Conservation (phyloP, 2,113 vertebrate genomes). For the Notarius lentiginosus region DNA sequence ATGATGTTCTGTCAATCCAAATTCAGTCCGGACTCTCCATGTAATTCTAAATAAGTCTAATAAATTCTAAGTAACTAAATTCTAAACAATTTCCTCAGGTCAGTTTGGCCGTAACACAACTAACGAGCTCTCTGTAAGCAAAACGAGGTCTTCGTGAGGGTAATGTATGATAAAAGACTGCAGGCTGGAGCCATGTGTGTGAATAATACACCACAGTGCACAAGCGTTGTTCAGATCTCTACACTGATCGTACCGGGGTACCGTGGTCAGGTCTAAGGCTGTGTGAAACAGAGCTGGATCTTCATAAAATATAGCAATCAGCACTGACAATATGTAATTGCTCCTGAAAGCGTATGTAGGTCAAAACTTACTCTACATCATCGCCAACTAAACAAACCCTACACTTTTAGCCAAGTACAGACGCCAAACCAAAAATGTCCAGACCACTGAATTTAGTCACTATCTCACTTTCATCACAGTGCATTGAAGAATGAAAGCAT, state of each 20-base stretch:
- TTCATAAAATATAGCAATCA: conserved; percentile 3
- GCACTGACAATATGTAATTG: background rate
- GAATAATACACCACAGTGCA: background rate
- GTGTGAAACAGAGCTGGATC: background rate
- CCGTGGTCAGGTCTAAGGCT: conserved; percentile 6
- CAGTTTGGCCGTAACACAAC: background rate
- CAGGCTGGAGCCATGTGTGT: background rate
- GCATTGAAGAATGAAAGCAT: conserved; percentile 27
- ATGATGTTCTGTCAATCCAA: conserved; percentile 29
- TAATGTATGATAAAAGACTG: conserved; percentile 18
- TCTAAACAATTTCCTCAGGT: background rate
- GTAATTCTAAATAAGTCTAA: background rate
- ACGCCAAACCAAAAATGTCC: background rate
- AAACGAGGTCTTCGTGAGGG: conserved; percentile 12
- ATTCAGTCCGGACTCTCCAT: conserved; percentile 20
- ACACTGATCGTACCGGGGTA: conserved; percentile 2
- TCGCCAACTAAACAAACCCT: background rate
- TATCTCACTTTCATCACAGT: conserved; percentile 17
- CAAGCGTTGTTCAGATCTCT: background rate
- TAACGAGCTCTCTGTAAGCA: conserved; percentile 3
- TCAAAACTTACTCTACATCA: conserved; percentile 32
- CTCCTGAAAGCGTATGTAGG: too few species aligned
- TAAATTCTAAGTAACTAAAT: too few species aligned
- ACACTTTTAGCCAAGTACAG: background rate
- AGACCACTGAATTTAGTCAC: conserved; percentile 24